Conservation (phyloP, 2,113 vertebrate genomes). For the Eonycteris spelaea region DNA sequence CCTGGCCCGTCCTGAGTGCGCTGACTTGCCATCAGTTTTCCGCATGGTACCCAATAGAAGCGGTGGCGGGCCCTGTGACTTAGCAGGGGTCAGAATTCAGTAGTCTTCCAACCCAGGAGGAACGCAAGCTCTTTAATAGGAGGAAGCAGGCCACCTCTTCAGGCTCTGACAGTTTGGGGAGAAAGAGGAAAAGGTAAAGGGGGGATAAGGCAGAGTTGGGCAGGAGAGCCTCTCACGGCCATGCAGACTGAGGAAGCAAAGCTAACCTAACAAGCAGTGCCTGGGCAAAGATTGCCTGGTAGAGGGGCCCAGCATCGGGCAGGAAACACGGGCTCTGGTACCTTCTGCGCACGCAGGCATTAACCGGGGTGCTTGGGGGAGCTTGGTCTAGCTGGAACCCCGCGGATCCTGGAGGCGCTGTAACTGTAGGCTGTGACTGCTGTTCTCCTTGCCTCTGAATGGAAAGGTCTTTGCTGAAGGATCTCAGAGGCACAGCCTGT, state of each 20-base stretch:
- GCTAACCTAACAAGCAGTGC: not conserved
- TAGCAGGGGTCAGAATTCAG: not conserved
- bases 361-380: not conserved
- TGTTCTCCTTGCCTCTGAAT: not conserved
- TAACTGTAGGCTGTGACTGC: not conserved
- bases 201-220: not conserved
- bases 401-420: not conserved
- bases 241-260: not conserved
- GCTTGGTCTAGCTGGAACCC: not conserved
- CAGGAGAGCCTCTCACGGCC: not conserved
- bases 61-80: not conserved
- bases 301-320: not conserved
- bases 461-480: not conserved
- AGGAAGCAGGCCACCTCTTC: not conserved
- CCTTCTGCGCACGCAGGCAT: not conserved
- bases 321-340: not conserved
- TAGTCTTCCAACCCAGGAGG: not conserved
- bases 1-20: not conserved
- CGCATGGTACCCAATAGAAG: not conserved
- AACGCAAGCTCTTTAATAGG: fast-evolving
- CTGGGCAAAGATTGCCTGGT: fast-evolving
- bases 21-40: not conserved
- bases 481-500: not conserved
- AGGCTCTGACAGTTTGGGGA: not conserved
- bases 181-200: not conserved